A percentile compares a stretch with the other conserved stretches of the same genome.
Evolutionary conservation across 2,888 invertebrate genomes (phyloP).

Genomic region (Pristionchus entomophagus): DNA sequence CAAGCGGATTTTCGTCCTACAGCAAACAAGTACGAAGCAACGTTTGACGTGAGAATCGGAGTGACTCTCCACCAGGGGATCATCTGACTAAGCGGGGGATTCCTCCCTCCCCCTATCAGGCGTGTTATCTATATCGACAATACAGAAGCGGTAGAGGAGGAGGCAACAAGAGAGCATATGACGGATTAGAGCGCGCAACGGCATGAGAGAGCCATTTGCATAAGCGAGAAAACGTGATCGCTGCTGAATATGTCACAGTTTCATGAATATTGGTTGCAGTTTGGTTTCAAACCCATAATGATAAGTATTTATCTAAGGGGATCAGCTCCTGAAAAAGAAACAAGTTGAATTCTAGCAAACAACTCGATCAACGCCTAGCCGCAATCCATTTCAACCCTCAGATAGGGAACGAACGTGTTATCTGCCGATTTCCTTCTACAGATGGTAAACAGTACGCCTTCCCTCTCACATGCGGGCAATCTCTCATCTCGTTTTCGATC

Average conservation of each 20-base stretch:
- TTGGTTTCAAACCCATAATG: no score
- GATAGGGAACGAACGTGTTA: constrained; percentile 5
- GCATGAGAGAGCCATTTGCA: background rate
- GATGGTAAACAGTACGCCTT: constrained; percentile 12
- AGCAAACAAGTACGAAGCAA: background rate
- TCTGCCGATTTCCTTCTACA: background rate
- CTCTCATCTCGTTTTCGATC: background rate
- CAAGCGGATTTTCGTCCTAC: background rate
- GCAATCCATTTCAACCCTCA: background rate
- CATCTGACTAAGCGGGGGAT: constrained; percentile 21
- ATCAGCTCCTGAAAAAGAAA: no score
- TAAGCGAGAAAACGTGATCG: background rate
- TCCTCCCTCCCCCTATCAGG: background rate
- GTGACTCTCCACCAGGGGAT: background rate
- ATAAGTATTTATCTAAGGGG: no score
- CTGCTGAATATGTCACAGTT: no score
- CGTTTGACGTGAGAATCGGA: background rate
- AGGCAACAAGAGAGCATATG: background rate
- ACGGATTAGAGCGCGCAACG: background rate
- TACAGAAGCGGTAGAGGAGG: background rate
- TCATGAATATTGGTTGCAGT: no score
- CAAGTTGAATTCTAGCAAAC: background rate
- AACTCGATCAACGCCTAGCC: background rate
- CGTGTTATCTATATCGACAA: background rate
- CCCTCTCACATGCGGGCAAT: background rate